Evolutionary conservation across 2,797 vertebrate genomes (phyloP).

Genomic region (Ctenopoma kingsleyae): DNA sequence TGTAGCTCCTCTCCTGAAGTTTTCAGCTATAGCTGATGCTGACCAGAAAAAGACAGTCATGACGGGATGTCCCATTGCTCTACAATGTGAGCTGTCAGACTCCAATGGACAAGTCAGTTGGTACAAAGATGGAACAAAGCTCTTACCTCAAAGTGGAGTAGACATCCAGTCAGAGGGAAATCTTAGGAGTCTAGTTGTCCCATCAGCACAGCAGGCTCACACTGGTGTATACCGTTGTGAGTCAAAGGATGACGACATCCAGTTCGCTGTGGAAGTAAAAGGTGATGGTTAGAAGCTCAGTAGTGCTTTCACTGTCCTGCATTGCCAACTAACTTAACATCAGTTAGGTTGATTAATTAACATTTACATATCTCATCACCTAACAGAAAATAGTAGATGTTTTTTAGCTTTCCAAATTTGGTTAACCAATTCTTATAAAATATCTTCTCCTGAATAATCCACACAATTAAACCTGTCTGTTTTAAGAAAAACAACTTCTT

Average conservation of each 20-base stretch:
- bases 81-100: slow-evolving; percentile 87
- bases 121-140: slow-evolving; percentile 85
- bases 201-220: slow-evolving; percentile 74
- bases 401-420: background rate
- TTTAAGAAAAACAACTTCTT: background rate
- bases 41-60: slow-evolving; percentile 77
- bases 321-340: slow-evolving; percentile 71
- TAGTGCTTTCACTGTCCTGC: slow-evolving; percentile 67
- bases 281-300: slow-evolving; percentile 81
- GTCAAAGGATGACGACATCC: slow-evolving; percentile 82
- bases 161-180: slow-evolving; percentile 84
- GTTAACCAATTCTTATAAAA: slow-evolving; percentile 1
- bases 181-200: slow-evolving; percentile 81
- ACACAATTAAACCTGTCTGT: too few species aligned
- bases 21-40: slow-evolving; percentile 76
- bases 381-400: slow-evolving; percentile 8
- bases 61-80: slow-evolving; percentile 81
- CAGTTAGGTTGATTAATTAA: slow-evolving; percentile 12
- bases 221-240: slow-evolving; percentile 86
- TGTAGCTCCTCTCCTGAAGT: slow-evolving; percentile 81
- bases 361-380: background rate
- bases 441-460: background rate
- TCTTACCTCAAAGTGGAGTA: slow-evolving; percentile 73
- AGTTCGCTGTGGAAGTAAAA: slow-evolving; percentile 88
- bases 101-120: slow-evolving; percentile 80